These are phyloP conservation scores for Pseudorhiza aurosa DNA, from an alignment of 30 jellyfish, hydroid and myxozoan genomes.

Conservation along the genomic window DNA sequence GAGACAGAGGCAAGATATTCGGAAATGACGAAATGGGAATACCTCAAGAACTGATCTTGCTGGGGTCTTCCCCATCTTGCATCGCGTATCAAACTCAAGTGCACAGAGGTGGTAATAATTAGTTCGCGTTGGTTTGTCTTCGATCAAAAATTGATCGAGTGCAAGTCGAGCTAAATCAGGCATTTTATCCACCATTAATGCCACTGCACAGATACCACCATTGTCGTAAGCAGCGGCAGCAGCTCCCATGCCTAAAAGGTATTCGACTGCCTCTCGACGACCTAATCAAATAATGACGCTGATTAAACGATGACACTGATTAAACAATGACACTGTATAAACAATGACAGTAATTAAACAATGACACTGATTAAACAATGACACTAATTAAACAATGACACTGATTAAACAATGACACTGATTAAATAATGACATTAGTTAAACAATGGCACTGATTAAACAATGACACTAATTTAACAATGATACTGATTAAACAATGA, in stretches of 20 bases:
- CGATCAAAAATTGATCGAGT: slow-evolving; percentile 68
- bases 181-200: slow-evolving; percentile 88
- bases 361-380: no score
- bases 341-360: neutral
- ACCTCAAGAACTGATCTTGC: slow-evolving; percentile 69
- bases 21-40: no score
- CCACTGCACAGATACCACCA: slow-evolving; percentile 73
- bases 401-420: no score
- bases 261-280: slow-evolving; percentile 68
- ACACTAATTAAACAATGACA: no score
- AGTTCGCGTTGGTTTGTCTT: slow-evolving; percentile 64
- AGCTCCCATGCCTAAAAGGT: slow-evolving; percentile 79
- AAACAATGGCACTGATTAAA: no score
- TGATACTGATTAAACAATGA: no score
- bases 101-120: slow-evolving; percentile 49
- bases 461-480: no score
- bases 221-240: slow-evolving; percentile 79
- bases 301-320: no score
- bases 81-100: slow-evolving; percentile 61
- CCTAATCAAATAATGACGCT: slow-evolving; percentile 55
- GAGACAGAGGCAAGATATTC: no score
- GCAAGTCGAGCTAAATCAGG: slow-evolving; percentile 86
- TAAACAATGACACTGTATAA: neutral
- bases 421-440: neutral
- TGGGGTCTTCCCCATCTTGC: slow-evolving; percentile 56